Evolutionary conservation across 35 echinoderm and acorn worm species (phyloP), one percentile per base, ranked within the genome.

Genomic region (Anneissia japonica): DNA sequence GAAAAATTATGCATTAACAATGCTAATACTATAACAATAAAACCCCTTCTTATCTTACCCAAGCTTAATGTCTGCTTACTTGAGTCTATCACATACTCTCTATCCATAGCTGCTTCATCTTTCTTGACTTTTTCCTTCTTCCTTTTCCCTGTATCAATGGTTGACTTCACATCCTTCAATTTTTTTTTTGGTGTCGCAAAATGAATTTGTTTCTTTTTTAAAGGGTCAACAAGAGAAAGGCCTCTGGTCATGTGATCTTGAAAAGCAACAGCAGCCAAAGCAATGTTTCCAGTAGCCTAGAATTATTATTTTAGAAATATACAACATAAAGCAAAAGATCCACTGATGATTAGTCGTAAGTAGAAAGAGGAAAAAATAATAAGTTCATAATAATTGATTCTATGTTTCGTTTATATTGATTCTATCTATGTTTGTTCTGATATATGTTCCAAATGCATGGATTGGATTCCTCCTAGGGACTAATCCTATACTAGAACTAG

Each of bases 1-100:
- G n/a, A n/a, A n/a, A n/a, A n/a, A n/a, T n/a, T n/a, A n/a, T n/a
- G n/a, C n/a, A n/a, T n/a, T n/a, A n/a, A n/a, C n/a, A n/a, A n/a
- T n/a, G n/a, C n/a, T 31, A 97, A 46, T 26, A 0, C 40, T 0
- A 46, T 32, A 10, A 17, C 32, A 46, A 10, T 34, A 83, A 46
- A 75, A 32, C 4, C n/a, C 29, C 21, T 35, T 51, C 12, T 19
- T 28, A 75, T 11, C 75, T 30, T 26, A 97, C 94, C 90, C 36
- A 97, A 46, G 34, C 84, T 87, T 28, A 96, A 80, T 51, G 90
- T 86, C 45, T 86, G 84, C 37, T 91, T 91, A 26, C 82, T 87
- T 26, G 87, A 73, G 35, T 97, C 94, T 31, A 97, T 75, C 1
- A 97, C 94, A 91, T 88, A 97, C 37, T 97, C 94, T 75, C 85